Conservation (phyloP, 2,113 vertebrate species). For the Seriola dumerili region DNA sequence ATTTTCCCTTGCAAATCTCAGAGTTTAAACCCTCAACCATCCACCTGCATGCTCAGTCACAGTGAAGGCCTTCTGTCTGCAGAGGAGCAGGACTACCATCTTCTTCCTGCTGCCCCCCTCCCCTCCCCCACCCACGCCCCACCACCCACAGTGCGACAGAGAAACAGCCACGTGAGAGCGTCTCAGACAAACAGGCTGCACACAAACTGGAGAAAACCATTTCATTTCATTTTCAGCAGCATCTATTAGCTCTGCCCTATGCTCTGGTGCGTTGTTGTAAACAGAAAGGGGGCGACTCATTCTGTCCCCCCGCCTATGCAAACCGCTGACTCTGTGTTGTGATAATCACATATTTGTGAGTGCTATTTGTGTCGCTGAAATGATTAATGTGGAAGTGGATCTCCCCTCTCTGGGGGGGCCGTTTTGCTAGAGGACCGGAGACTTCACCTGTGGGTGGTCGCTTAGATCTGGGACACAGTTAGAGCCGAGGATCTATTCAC, state of each 20-base stretch:
- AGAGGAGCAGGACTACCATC: constrained; percentile 7
- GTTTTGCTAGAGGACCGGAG: constrained; percentile 62
- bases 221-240: constrained; percentile 58
- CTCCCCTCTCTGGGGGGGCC: constrained; percentile 57
- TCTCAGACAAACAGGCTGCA: constrained; percentile 22
- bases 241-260: constrained; percentile 60
- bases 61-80: not conserved
- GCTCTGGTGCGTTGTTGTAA: constrained; percentile 59
- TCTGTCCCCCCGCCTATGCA: constrained; percentile 50
- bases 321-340: constrained; percentile 76
- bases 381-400: constrained; percentile 77
- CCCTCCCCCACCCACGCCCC: not conserved
- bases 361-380: constrained; percentile 69
- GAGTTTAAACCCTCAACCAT: no score
- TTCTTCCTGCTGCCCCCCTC: not conserved
- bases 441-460: constrained; percentile 77
- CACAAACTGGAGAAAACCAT: constrained; percentile 33
- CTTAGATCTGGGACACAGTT: constrained; percentile 73
- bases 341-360: constrained; percentile 76
- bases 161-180: constrained; percentile 15
- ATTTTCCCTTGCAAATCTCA: no score
- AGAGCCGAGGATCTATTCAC: constrained; percentile 68
- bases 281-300: constrained; percentile 62
- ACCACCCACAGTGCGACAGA: not conserved
- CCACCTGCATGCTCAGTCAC: not conserved